Conservation (phyloP, 1,140 invertebrate genomes). For the Drosophila tristis region DNA sequence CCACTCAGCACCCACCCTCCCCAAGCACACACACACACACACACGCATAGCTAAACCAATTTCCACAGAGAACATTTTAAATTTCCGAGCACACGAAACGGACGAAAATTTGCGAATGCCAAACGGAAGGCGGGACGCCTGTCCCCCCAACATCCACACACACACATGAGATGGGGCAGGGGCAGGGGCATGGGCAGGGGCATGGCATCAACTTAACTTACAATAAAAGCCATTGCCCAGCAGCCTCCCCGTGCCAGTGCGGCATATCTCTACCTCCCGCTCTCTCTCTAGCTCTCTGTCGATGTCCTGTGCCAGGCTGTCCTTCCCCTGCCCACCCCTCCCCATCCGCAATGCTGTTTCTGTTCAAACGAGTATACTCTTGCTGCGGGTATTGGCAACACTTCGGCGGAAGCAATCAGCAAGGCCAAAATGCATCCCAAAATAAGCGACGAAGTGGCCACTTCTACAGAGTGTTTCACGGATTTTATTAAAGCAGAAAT, state of each 20-base stretch:
- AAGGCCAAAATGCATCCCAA: too few relatives aligned
- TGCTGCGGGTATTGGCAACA: too few relatives aligned
- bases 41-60: slow-evolving; percentile 67
- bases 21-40: neutral
- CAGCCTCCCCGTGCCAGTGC: slow-evolving; percentile 8
- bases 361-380: too few relatives aligned
- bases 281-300: neutral
- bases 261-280: neutral
- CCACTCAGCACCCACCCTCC: neutral
- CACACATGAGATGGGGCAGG: slow-evolving; percentile 18
- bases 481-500: too few relatives aligned
- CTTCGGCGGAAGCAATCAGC: too few relatives aligned
- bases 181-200: neutral
- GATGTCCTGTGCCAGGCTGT: slow-evolving; percentile 4
- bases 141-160: slow-evolving; percentile 8
- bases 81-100: slow-evolving; percentile 64
- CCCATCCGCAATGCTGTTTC: too few relatives aligned
- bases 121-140: slow-evolving; percentile 51
- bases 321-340: too few relatives aligned
- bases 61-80: slow-evolving; percentile 76
- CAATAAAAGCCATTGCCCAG: slow-evolving; percentile 72
- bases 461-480: too few relatives aligned
- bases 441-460: too few relatives aligned
- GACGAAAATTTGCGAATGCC: slow-evolving; percentile 75
- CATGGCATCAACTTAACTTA: slow-evolving; percentile 63